phyloP scores from a whole-genome alignment of 2,113 vertebrate species.

The Callochromis pleurospilus region DNA sequence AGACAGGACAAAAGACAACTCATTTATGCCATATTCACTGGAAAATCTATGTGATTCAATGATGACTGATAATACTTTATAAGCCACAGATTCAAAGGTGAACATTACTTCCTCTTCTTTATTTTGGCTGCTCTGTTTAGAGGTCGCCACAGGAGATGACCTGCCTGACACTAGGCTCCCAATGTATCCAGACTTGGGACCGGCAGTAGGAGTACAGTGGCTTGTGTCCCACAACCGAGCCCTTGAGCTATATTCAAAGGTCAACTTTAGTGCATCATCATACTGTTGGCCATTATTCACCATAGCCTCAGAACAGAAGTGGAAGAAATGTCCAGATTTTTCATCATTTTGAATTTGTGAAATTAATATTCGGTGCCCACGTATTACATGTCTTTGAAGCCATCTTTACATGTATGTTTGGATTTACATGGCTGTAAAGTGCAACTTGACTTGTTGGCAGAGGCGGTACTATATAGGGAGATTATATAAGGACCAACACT shows the following conservation, averaged over 20 bases:
- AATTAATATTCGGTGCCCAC: neutral
- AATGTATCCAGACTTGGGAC: neutral
- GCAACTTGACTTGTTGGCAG: neutral
- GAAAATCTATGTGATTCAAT: neutral
- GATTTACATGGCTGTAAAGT: neutral
- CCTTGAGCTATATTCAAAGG: neutral
- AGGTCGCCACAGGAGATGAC: neutral
- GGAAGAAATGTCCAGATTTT: neutral
- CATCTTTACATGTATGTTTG: neutral
- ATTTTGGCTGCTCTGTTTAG: neutral
- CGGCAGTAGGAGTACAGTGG: neutral
- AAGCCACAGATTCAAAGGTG: neutral
- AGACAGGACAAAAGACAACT: neutral
- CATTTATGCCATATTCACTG: neutral
- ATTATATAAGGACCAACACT: neutral
- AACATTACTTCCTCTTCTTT: neutral
- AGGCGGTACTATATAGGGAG: neutral
- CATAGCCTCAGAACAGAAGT: neutral
- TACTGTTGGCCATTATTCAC: neutral
- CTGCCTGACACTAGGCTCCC: neutral
- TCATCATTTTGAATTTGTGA: neutral
- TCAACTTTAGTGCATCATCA: neutral
- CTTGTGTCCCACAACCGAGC: neutral
- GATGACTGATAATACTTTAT: neutral
- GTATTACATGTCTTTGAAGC: neutral